Evolutionary conservation across 2,797 vertebrate species (phyloP).

Genomic region (Iguana delicatissima): DNA sequence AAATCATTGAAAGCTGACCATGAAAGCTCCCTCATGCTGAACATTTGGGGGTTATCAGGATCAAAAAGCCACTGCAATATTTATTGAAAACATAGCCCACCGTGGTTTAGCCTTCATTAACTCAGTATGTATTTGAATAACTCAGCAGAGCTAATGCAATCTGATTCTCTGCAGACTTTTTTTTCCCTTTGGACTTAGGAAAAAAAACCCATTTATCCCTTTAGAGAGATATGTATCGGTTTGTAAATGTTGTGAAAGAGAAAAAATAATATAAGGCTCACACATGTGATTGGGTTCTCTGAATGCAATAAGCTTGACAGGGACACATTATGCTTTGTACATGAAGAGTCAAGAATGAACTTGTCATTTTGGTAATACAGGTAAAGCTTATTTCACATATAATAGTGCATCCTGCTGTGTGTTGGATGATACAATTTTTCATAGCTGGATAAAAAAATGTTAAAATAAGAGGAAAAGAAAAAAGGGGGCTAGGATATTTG

Average conservation of each 20-base stretch:
- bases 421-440: slow-evolving; percentile 70
- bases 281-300: slow-evolving; percentile 71
- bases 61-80: slow-evolving; percentile 78
- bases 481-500: slow-evolving; percentile 27
- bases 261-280: slow-evolving; percentile 75
- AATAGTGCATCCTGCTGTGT: slow-evolving; percentile 68
- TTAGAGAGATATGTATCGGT: slow-evolving; percentile 80
- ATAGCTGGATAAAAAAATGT: slow-evolving; percentile 72
- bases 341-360: slow-evolving; percentile 70
- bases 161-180: slow-evolving; percentile 74
- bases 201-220: slow-evolving; percentile 77
- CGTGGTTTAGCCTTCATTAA: slow-evolving; percentile 79
- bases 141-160: slow-evolving; percentile 74
- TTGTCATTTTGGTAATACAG: slow-evolving; percentile 73
- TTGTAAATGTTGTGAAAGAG: slow-evolving; percentile 81
- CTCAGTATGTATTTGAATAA: slow-evolving; percentile 79
- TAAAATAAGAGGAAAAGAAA: slow-evolving; percentile 57
- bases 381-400: slow-evolving; percentile 71
- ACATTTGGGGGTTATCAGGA: slow-evolving; percentile 82
- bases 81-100: slow-evolving; percentile 78
- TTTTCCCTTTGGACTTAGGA: slow-evolving; percentile 74
- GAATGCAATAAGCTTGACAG: slow-evolving; percentile 58
- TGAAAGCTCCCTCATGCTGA: slow-evolving; percentile 80
- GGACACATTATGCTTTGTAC: slow-evolving; percentile 70
- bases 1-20: slow-evolving; percentile 75